Percentiles rank a stretch among this genome's conserved stretches.
These are phyloP conservation scores for Coronaproctus castanopsis DNA, from an alignment of 2,888 invertebrate genomes.

Conservation along the genomic window DNA sequence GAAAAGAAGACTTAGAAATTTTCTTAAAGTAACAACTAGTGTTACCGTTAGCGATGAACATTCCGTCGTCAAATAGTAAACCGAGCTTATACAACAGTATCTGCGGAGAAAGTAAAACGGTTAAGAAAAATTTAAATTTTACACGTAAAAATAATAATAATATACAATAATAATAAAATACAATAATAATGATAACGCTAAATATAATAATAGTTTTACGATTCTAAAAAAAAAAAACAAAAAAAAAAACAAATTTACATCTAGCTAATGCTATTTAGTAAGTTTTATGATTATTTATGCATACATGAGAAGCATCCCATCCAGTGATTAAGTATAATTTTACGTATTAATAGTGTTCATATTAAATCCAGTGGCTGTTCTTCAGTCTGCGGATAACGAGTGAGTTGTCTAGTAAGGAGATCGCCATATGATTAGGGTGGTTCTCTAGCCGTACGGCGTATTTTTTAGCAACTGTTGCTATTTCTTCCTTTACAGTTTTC, in stretches of 20 bases:
- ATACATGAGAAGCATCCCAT: too few relatives aligned
- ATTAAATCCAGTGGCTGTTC: too few relatives aligned
- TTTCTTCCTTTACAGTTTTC: too few relatives aligned
- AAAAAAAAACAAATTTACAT: not conserved
- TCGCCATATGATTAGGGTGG: too few relatives aligned
- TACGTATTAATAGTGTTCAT: too few relatives aligned
- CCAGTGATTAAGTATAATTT: too few relatives aligned
- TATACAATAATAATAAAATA: not conserved
- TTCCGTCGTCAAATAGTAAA: conserved; percentile 82
- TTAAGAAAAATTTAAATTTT: conserved; percentile 1
- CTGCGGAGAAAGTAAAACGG: conserved; percentile 27
- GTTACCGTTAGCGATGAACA: conserved; percentile 88
- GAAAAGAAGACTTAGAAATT: conserved; percentile 85
- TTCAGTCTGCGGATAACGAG: too few relatives aligned
- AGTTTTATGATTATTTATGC: too few relatives aligned
- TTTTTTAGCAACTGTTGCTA: too few relatives aligned
- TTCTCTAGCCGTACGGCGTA: too few relatives aligned
- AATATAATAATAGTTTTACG: not conserved
- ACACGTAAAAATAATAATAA: not conserved
- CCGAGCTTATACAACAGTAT: conserved; percentile 79
- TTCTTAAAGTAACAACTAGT: conserved; percentile 81
- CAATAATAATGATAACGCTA: not conserved
- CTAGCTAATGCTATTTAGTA: too few relatives aligned
- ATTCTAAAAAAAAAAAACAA: not conserved
- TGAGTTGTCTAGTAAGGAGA: too few relatives aligned